Conservation (phyloP, 2,797 vertebrate species). For the Gymnothorax javanicus region DNA sequence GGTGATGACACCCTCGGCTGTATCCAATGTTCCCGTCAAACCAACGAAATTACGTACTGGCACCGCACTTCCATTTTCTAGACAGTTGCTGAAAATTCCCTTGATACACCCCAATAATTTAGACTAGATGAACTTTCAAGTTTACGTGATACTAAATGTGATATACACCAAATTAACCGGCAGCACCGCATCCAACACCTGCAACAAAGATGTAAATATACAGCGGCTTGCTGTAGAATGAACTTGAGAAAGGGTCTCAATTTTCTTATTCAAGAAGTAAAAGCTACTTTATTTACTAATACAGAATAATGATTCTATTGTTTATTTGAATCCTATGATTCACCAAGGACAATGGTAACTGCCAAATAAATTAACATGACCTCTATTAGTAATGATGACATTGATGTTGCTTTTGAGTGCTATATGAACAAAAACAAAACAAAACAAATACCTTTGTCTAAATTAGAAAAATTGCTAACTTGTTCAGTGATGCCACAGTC, state of each 20-base stretch:
- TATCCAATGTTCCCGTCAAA: not conserved
- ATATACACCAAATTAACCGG: not conserved
- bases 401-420: conserved; percentile 40
- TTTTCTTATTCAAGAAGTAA: conserved; percentile 54
- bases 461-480: conserved; percentile 58
- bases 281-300: conserved; percentile 57
- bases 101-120: not conserved
- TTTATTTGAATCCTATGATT: not conserved
- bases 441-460: conserved; percentile 15
- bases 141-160: not conserved
- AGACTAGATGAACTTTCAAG: not conserved
- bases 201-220: conserved; percentile 53
- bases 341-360: not conserved
- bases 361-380: not conserved
- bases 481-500: conserved; percentile 33
- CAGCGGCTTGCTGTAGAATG: conserved; percentile 44
- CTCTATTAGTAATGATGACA: not conserved
- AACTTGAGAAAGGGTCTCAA: conserved; percentile 63
- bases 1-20: conserved; percentile 42
- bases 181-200: conserved; percentile 28
- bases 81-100: not conserved
- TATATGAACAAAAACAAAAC: conserved; percentile 50
- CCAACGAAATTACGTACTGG: not conserved
- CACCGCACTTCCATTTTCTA: not conserved
- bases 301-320: conserved; percentile 49